phyloP scores from a whole-genome alignment of 2,888 invertebrate genomes.

The Chamaedrilus cognettii region DNA sequence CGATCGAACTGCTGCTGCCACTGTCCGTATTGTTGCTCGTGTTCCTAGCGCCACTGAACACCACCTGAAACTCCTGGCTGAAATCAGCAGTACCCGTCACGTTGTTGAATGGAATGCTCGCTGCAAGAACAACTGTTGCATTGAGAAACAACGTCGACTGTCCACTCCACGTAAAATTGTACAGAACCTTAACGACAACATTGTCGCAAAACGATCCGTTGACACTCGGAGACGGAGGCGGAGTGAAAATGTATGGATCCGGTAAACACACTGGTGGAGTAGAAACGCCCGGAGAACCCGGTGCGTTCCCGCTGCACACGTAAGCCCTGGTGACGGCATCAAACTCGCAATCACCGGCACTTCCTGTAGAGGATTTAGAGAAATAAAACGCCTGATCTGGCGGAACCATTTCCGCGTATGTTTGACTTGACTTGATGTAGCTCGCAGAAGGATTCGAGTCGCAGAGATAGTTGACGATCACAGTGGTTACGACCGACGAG shows the following conservation, averaged over 20 bases:
- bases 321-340: slow-evolving; percentile 24
- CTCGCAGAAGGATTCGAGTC: slow-evolving; percentile 19
- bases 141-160: slow-evolving; percentile 42
- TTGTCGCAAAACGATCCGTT: slow-evolving; percentile 42
- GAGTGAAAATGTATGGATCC: slow-evolving; percentile 31
- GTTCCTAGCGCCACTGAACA: slow-evolving; percentile 36
- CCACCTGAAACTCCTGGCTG: slow-evolving; percentile 44
- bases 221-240: slow-evolving; percentile 38
- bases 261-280: too few relatives aligned
- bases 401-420: slow-evolving; percentile 35
- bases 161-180: slow-evolving; percentile 48
- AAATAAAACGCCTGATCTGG: slow-evolving; percentile 8
- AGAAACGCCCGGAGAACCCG: background rate
- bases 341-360: slow-evolving; percentile 24
- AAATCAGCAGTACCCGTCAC: slow-evolving; percentile 28
- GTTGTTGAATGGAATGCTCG: slow-evolving; percentile 8
- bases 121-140: slow-evolving; percentile 43
- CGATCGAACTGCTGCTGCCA: slow-evolving; percentile 20
- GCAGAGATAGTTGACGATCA: slow-evolving; percentile 44
- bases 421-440: slow-evolving; percentile 34
- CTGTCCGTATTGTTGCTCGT: slow-evolving; percentile 29
- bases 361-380: slow-evolving; percentile 3
- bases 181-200: slow-evolving; percentile 49
- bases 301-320: slow-evolving; percentile 18
- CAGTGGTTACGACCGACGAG: slow-evolving; percentile 10